Base-by-base conservation (phyloP, 2,797 vertebrate genomes). In the Mareca penelope region DNA sequence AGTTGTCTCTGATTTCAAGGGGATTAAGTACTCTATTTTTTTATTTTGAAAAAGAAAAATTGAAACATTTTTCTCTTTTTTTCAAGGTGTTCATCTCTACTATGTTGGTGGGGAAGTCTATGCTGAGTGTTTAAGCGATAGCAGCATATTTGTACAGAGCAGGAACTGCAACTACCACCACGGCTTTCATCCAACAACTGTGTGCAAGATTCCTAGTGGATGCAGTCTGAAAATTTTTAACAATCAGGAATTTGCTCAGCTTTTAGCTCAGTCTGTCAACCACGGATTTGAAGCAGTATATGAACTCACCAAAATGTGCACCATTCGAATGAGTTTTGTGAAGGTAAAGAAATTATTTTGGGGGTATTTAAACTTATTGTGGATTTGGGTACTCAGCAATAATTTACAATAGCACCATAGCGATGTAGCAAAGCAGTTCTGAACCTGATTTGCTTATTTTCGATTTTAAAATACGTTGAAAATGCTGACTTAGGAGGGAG, bases 251-350 rank as follows among this genome's bases (percentile, higher is more conserved):
- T 99, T 99, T 21, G 98, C 98, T 87, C 98, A 99, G 97, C 98
- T 99, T 81, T 96, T 99, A 93, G 98, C 98, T 91, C 98, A 99
- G 95, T 99, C 98, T 31, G 98, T 99, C 94, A 99, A 99, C 94
- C 98, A 99, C 55, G 98, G 98, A 40, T 99, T 99, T 91, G 98
- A 99, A 97, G 98, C 98, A 2, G 98, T 99, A 0, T 99, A 99
- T 84, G 98, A 99, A 97, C 98, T 99, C 91, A 99, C 98, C 94
- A 99, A 99, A 97, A 99, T 99, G 98, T 99, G 98, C 94, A 99
- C 98, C 94, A 99, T 99, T 96, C 98, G 98, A 60, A 99, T 99
- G 98, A 99, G 98, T 96, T 99, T 99, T 95, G 98, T 99, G 75
- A 99, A 99, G 98, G 98, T 99, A 96, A 97, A 86, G 55, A n/a